Evolutionary conservation across 64 coral and sea anemone species (phyloP).

Genomic region (Pachyseris speciosa): DNA sequence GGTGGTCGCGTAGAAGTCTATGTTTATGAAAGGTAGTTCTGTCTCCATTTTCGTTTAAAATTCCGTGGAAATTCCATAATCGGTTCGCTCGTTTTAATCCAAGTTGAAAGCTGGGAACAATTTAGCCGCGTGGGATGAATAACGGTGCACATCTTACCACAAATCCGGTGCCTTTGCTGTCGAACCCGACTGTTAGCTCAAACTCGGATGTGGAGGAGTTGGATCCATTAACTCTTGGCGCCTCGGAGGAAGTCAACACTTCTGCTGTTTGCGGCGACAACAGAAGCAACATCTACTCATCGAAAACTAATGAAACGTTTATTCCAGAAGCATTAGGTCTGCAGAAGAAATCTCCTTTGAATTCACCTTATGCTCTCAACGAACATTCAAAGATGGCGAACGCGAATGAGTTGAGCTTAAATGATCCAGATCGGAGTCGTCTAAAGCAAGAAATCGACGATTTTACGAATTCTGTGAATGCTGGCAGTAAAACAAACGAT

Average conservation of each 20-base stretch:
- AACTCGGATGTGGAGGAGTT: slow-evolving; percentile 6
- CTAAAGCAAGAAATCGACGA: not conserved
- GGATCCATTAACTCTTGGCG: slow-evolving; percentile 58
- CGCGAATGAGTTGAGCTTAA: not conserved
- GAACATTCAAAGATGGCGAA: slow-evolving; percentile 20
- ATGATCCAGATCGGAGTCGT: not conserved
- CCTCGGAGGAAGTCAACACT: slow-evolving; percentile 76
- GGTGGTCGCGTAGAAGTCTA: not conserved
- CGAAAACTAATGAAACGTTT: not conserved
- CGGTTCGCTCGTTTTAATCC: not conserved
- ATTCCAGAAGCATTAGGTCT: not conserved
- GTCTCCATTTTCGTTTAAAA: not conserved
- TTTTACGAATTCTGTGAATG: not conserved
- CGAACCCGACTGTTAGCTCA: not conserved
- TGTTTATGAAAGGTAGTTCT: not conserved
- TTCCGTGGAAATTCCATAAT: not conserved
- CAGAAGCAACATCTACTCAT: not conserved
- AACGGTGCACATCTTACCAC: not conserved
- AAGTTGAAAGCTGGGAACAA: not conserved
- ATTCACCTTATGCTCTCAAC: slow-evolving; percentile 17
- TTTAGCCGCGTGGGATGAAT: not conserved
- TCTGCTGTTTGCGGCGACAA: not conserved
- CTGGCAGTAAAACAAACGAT: not conserved
- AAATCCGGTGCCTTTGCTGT: not conserved
- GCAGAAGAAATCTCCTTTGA: slow-evolving; percentile 35